Evolutionary conservation across 53 echinoderm and acorn worm genomes (phyloP).

Genomic region (Henricia sp.): DNA sequence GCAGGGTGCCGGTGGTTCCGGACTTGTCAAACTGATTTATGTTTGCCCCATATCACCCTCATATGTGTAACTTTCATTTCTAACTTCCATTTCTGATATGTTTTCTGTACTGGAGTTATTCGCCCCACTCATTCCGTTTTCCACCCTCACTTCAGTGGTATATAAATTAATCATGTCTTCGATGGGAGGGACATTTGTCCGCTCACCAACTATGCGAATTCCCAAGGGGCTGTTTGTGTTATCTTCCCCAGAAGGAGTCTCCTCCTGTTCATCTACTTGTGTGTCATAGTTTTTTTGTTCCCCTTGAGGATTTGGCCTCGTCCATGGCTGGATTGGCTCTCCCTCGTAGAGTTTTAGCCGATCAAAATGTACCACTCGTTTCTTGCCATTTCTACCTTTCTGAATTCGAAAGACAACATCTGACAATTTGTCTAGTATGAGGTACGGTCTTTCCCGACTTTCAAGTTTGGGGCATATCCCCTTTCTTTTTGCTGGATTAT

Average conservation of each 20-base stretch:
- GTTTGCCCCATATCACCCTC: too few relatives aligned
- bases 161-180: neutral
- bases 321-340: neutral
- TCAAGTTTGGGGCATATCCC: neutral
- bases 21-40: too few relatives aligned
- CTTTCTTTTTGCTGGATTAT: constrained; percentile 16
- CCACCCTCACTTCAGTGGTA: neutral
- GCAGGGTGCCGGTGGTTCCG: too few relatives aligned
- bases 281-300: neutral
- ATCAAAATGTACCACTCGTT: constrained; percentile 7
- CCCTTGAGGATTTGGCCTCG: neutral
- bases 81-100: too few relatives aligned
- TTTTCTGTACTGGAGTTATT: too few relatives aligned
- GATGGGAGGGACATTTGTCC: neutral
- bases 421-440: neutral
- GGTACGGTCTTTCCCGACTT: constrained; percentile 18
- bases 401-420: constrained; percentile 1
- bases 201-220: neutral
- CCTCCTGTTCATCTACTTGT: neutral
- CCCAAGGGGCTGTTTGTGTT: neutral
- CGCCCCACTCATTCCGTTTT: too few relatives aligned
- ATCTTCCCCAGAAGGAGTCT: neutral
- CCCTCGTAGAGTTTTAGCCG: constrained; percentile 11
- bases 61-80: too few relatives aligned
- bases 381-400: neutral